A percentile compares a stretch with the other conserved stretches of the same genome.
Evolutionary conservation across 2,113 vertebrate species (phyloP).

Genomic region (Scomber colias): DNA sequence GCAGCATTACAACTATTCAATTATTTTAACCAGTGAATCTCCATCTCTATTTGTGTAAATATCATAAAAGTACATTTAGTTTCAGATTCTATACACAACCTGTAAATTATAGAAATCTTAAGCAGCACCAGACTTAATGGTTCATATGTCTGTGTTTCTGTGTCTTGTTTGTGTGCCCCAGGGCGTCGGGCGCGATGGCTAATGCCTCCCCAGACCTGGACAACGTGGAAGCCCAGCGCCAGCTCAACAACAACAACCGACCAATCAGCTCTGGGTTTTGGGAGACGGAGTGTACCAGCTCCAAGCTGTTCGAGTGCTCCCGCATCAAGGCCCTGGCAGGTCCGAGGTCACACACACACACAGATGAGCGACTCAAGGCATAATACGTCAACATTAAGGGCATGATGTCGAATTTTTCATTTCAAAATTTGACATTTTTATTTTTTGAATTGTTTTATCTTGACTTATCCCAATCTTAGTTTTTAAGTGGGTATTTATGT

Average conservation of each 20-base stretch:
- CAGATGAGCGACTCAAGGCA: not conserved
- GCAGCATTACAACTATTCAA: too few species aligned
- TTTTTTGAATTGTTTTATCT: too few species aligned
- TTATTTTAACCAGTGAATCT: too few species aligned
- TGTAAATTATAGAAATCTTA: too few species aligned
- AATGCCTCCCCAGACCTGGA: conserved; percentile 91
- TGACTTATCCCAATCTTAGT: too few species aligned
- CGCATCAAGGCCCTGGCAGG: conserved; percentile 94
- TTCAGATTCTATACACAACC: too few species aligned
- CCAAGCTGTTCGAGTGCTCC: conserved; percentile 94
- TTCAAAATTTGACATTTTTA: too few species aligned
- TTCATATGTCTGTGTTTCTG: too few species aligned
- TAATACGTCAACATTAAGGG: not conserved
- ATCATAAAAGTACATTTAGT: too few species aligned
- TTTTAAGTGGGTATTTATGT: too few species aligned
- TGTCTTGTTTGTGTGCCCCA: conserved; percentile 29
- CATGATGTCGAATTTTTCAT: not conserved
- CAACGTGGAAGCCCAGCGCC: conserved; percentile 90
- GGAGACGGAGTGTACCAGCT: conserved; percentile 88
- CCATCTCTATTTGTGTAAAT: too few species aligned
- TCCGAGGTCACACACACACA: conserved; percentile 63
- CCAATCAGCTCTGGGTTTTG: conserved; percentile 86
- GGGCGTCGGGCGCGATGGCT: conserved; percentile 86
- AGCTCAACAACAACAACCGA: conserved; percentile 91
- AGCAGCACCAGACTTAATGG: too few species aligned